Evolutionary conservation across 1,140 invertebrate species (phyloP).

Genomic region (Probaryconus sp.): DNA sequence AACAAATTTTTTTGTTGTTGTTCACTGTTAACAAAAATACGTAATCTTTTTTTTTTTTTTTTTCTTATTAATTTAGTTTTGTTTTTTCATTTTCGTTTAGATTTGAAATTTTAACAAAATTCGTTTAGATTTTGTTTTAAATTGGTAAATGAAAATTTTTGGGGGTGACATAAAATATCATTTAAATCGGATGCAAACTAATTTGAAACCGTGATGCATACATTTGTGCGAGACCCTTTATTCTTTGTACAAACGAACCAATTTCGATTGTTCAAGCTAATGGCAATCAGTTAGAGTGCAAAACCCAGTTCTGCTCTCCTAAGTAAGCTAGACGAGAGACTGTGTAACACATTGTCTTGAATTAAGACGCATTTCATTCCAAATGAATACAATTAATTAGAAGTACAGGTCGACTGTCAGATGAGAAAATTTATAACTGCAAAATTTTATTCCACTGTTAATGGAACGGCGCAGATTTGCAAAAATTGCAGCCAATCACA

Average conservation of each 20-base stretch:
- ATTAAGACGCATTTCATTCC: conserved; percentile 28
- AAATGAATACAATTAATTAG: conserved; percentile 40
- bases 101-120: too few relatives aligned
- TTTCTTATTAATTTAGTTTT: background rate
- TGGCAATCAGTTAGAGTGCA: conserved; percentile 55
- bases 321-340: conserved; percentile 3
- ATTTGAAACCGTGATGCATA: background rate
- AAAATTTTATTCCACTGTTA: too few relatives aligned
- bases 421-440: background rate
- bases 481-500: too few relatives aligned
- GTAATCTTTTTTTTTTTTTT: too few relatives aligned
- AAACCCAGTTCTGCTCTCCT: conserved; percentile 29
- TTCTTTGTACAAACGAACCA: conserved; percentile 40
- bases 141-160: too few relatives aligned
- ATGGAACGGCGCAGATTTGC: too few relatives aligned
- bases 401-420: background rate
- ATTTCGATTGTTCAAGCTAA: conserved; percentile 53
- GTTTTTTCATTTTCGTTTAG: background rate
- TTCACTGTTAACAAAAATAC: conserved; percentile 25
- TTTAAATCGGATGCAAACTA: too few relatives aligned
- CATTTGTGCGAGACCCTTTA: conserved; percentile 5
- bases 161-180: too few relatives aligned
- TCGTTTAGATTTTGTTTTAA: too few relatives aligned
- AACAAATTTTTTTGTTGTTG: conserved; percentile 1
- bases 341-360: conserved; percentile 10